These are phyloP conservation scores for Falco concolor DNA, from an alignment of 2,797 vertebrate genomes.

Conservation along the genomic window DNA sequence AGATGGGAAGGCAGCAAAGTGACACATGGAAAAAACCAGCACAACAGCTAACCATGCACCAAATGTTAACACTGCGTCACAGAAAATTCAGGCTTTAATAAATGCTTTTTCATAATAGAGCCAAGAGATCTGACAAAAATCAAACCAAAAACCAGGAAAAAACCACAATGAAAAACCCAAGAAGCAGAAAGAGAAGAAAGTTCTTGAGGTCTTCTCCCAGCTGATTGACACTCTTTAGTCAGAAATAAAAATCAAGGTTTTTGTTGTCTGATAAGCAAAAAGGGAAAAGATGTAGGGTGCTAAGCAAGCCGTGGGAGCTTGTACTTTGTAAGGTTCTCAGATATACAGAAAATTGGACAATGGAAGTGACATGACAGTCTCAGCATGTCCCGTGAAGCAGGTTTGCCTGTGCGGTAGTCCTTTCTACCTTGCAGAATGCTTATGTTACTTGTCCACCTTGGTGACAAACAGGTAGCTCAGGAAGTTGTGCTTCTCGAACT, in stretches of 20 bases:
- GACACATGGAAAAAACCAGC: not conserved
- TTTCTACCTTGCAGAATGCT: not conserved
- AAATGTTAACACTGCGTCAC: not conserved
- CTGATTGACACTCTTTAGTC: not conserved
- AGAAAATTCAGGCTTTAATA: not conserved
- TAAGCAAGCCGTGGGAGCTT: not conserved
- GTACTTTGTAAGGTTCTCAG: not conserved
- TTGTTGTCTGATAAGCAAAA: not conserved
- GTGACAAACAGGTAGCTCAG: not conserved
- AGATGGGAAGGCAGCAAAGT: not conserved
- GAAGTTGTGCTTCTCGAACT: constrained; percentile 18
- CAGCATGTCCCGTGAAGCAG: not conserved
- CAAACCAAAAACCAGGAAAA: not conserved
- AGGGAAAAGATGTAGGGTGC: not conserved
- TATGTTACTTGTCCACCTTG: not conserved
- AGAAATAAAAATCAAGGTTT: not conserved
- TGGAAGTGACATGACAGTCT: not conserved
- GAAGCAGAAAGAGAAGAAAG: not conserved
- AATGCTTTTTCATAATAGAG: not conserved
- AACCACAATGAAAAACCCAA: not conserved
- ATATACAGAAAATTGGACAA: not conserved
- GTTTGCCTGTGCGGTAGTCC: not conserved
- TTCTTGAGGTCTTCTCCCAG: not conserved
- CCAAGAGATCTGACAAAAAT: not conserved
- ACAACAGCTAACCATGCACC: not conserved